A percentile compares a stretch with the other conserved stretches of the same genome.
Evolutionary conservation across 2,113 vertebrate species (phyloP).

Genomic region (Zosterops pallidus): DNA sequence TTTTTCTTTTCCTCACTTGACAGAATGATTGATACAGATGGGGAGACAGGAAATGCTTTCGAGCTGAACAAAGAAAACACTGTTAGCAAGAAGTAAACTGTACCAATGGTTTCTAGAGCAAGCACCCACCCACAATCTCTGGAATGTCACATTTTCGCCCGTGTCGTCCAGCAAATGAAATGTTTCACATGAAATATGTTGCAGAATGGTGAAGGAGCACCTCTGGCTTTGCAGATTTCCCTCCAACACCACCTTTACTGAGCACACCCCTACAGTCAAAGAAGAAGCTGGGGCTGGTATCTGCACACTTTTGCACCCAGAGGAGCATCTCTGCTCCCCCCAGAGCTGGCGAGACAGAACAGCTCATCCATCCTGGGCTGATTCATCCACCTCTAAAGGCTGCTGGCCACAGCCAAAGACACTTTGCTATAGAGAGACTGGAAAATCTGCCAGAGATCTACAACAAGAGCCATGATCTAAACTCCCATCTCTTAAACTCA

Average conservation of each 20-base stretch:
- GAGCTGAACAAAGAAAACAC: slow-evolving; percentile 12
- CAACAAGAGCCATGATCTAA: not conserved
- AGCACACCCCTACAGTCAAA: not conserved
- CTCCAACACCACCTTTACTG: not conserved
- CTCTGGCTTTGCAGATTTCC: not conserved
- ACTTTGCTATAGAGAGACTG: not conserved
- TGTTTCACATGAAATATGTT: not conserved
- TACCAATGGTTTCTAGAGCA: not conserved
- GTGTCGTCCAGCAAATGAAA: not conserved
- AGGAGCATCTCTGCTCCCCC: not conserved
- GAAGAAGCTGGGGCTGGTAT: not conserved
- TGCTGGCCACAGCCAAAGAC: slow-evolving; percentile 2
- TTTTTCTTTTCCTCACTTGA: not conserved
- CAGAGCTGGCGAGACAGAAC: not conserved
- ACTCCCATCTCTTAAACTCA: not conserved
- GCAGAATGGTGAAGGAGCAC: not conserved
- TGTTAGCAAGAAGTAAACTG: slow-evolving; percentile 26
- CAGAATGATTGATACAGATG: slow-evolving; percentile 5
- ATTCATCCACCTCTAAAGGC: not conserved
- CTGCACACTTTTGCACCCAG: not conserved
- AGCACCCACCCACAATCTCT: not conserved
- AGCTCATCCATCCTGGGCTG: slow-evolving; percentile 8
- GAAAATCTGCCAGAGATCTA: not conserved
- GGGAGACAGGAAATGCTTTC: slow-evolving; percentile 10
- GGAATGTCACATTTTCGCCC: not conserved